Percentiles rank a stretch among this genome's conserved stretches.
Evolutionary conservation across 1,140 invertebrate species (phyloP).

Genomic region (Euschistus heros): DNA sequence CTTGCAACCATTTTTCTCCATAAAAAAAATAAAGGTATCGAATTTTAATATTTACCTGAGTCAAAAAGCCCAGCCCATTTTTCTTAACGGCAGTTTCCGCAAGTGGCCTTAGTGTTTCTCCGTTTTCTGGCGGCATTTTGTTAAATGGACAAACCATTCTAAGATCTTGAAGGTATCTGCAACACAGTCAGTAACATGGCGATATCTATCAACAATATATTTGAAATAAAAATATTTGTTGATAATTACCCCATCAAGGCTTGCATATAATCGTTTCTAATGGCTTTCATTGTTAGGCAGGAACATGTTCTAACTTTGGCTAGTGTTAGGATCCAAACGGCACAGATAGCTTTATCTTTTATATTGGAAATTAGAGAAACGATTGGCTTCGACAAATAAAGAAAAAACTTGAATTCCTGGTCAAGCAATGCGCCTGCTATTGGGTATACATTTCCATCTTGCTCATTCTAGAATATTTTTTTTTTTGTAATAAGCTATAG

Average conservation of each 20-base stretch:
- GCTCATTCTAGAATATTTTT: conserved; percentile 13
- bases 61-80: too few species aligned
- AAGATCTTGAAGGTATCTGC: conserved; percentile 31
- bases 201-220: too few species aligned
- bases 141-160: not conserved
- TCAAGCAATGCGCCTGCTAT: conserved; percentile 33
- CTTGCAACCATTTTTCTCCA: too few species aligned
- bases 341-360: conserved; percentile 34
- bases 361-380: conserved; percentile 32
- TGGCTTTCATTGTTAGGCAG: conserved; percentile 37
- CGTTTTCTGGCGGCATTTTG: not conserved
- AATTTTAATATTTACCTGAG: too few species aligned
- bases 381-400: conserved; percentile 36
- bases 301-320: conserved; percentile 34
- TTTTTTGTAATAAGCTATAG: too few species aligned
- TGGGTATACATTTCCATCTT: conserved; percentile 26
- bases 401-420: conserved; percentile 37
- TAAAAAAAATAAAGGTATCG: too few species aligned
- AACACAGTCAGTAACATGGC: conserved; percentile 21
- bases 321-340: conserved; percentile 37
- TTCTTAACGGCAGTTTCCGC: too few species aligned
- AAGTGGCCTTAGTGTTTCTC: not conserved
- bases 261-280: conserved; percentile 40
- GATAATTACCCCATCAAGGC: conserved; percentile 34
- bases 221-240: too few species aligned